Conservation (phyloP, 1,140 invertebrate genomes). For the Papilio dardanus region DNA sequence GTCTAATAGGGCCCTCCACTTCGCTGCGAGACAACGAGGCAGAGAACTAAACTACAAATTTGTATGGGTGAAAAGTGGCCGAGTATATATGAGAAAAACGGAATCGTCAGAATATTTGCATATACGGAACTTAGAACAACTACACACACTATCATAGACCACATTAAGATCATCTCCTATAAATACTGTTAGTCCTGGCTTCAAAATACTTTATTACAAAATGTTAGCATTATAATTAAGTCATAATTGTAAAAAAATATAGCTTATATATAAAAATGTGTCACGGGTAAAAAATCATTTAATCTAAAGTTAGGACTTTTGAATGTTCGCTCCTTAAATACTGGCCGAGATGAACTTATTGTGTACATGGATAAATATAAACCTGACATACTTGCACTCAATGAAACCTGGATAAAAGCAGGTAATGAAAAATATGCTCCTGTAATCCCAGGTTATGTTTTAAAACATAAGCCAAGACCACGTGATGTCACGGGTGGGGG, state of each 20-base stretch:
- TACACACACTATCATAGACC: too few relatives aligned
- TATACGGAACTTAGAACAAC: too few relatives aligned
- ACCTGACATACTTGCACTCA: constrained; percentile 43
- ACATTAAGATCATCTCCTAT: too few relatives aligned
- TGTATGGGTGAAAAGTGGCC: constrained; percentile 44
- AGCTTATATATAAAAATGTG: background rate
- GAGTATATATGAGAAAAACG: constrained; percentile 44
- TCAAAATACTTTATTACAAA: too few relatives aligned
- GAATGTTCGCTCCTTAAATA: constrained; percentile 43
- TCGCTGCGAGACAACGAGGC: constrained; percentile 25
- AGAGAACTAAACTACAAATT: constrained; percentile 46
- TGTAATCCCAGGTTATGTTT: constrained; percentile 27
- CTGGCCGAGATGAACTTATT: constrained; percentile 41
- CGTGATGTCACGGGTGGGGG: constrained; percentile 38
- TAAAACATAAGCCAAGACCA: constrained; percentile 38
- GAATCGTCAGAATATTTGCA: constrained; percentile 40
- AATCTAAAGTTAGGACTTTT: constrained; percentile 42
- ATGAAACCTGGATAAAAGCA: constrained; percentile 44
- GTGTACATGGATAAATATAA: constrained; percentile 10
- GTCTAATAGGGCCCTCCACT: constrained; percentile 40
- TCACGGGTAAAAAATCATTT: constrained; percentile 12
- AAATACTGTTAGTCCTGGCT: too few relatives aligned
- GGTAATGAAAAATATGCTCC: constrained; percentile 38
- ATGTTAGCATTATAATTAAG: too few relatives aligned
- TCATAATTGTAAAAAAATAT: too few relatives aligned